phyloP scores from a whole-genome alignment of 1,140 invertebrate species.

The Ladona fulva region DNA sequence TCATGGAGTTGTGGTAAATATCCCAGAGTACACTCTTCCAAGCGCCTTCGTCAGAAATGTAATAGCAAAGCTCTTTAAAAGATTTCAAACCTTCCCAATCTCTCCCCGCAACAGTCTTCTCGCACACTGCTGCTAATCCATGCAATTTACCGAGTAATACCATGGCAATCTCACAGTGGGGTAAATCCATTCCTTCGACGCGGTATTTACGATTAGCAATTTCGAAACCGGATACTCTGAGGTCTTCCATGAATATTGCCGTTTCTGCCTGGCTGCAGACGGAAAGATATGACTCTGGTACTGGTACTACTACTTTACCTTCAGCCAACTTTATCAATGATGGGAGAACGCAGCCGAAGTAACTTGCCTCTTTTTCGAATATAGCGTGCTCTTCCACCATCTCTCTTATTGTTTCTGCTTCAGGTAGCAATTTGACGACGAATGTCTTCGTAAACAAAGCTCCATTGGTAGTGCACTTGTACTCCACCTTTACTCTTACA shows the following conservation, averaged over 20 bases:
- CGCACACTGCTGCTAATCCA: background rate
- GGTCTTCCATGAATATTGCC: background rate
- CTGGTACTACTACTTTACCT: background rate
- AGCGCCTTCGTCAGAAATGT: background rate
- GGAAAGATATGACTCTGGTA: background rate
- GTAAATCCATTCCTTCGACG: background rate
- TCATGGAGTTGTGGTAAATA: background rate
- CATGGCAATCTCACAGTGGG: background rate
- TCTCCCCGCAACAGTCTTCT: background rate
- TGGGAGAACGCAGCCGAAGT: background rate
- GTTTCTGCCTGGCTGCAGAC: background rate
- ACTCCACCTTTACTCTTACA: too few relatives aligned
- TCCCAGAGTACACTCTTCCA: background rate
- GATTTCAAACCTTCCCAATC: background rate
- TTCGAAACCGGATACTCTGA: background rate
- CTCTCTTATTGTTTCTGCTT: background rate
- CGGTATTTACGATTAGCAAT: background rate
- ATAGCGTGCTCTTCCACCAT: background rate
- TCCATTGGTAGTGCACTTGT: too few relatives aligned
- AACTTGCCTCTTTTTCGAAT: background rate
- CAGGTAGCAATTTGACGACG: background rate
- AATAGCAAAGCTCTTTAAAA: background rate
- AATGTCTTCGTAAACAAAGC: background rate
- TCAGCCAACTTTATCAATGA: background rate
- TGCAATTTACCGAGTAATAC: background rate